Evolutionary conservation across 2,888 invertebrate genomes (phyloP), one percentile per base, ranked within the genome.

Genomic region (Lasioglossum pauxillum): DNA sequence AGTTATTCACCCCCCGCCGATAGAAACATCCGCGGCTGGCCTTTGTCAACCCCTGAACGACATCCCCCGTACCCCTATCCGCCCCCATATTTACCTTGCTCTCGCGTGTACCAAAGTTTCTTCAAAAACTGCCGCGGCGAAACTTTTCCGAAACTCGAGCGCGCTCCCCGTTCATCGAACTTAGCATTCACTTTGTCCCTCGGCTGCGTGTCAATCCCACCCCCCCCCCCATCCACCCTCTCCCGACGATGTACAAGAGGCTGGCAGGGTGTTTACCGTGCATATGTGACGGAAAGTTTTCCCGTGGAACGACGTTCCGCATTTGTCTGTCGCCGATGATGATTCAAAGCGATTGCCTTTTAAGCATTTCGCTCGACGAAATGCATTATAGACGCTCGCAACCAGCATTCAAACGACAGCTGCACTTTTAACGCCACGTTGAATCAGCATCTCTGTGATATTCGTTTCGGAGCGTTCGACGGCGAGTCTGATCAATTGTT

Each of bases 101-200:
- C 83, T 89, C 57, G 83, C 78, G 57, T n/a, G 73, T 67, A 44
- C 60, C 23, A 57, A 86, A 87, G 81, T 89, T 90, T 79, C 35
- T 84, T 79, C 49, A 80, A 85, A 87, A 90, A 90, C 71, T 88
- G 53, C 74, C 77, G 14, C 81, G 72, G 35, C 75, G 41, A 41
- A 71, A 60, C 35, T 80, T 76, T 16, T 23, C 73, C 5, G 23
- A 67, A 80, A 41, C 57, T 75, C 49, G 60, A 19, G n/a, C 71
- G 69, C 5, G n/a, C 44, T 8, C 14, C 27, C n/a, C 53, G 72
- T 57, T 79, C 74, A 31, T 46, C 74, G 64, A 53, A 49, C 53
- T 75, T 88, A 44, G 49, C 82, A 86, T 88, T 86, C 84, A 84
- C 78, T 88, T 88, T 78, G 77, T 76, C 67, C 78, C 71, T 38